These are phyloP conservation scores for Ophthalmolycus amberensis DNA, from an alignment of 2,113 vertebrate genomes.

Conservation along the genomic window DNA sequence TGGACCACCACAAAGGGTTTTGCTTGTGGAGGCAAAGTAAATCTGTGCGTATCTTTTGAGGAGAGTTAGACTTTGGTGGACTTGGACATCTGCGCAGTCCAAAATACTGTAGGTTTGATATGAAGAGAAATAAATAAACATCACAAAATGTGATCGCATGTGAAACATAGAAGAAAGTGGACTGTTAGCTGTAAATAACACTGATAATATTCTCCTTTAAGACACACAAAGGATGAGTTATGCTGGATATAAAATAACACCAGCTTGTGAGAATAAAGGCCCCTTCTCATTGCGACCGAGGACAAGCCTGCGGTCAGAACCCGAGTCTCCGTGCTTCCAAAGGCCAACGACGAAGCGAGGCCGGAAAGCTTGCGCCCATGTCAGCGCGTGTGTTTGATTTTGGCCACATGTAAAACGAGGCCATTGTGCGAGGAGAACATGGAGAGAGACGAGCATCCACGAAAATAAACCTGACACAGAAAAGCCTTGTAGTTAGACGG, in stretches of 20 bases:
- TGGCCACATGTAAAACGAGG: slow-evolving; percentile 64
- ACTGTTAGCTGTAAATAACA: slow-evolving; percentile 6
- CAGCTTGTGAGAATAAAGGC: slow-evolving; percentile 43
- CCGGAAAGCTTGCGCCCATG: slow-evolving; percentile 27
- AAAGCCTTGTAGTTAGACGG: slow-evolving; percentile 73
- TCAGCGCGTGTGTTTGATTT: slow-evolving; percentile 52
- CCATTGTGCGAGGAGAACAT: slow-evolving; percentile 62
- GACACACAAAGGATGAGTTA: slow-evolving; percentile 31
- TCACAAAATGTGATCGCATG: neutral
- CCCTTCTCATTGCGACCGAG: slow-evolving; percentile 32
- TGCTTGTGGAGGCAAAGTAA: neutral
- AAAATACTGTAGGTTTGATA: neutral
- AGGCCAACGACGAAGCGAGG: slow-evolving; percentile 29
- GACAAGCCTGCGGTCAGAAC: slow-evolving; percentile 49
- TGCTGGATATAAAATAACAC: slow-evolving; percentile 30
- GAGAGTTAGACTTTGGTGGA: neutral
- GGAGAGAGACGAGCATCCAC: slow-evolving; percentile 65
- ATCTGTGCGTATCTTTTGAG: neutral
- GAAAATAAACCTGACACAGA: slow-evolving; percentile 75
- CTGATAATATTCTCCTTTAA: neutral
- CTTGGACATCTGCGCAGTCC: neutral
- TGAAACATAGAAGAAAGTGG: neutral
- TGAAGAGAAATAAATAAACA: neutral
- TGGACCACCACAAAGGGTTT: neutral
- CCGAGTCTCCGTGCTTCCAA: slow-evolving; percentile 29